phyloP scores from a whole-genome alignment of 2,797 vertebrate genomes.

The Lacerta agilis region DNA sequence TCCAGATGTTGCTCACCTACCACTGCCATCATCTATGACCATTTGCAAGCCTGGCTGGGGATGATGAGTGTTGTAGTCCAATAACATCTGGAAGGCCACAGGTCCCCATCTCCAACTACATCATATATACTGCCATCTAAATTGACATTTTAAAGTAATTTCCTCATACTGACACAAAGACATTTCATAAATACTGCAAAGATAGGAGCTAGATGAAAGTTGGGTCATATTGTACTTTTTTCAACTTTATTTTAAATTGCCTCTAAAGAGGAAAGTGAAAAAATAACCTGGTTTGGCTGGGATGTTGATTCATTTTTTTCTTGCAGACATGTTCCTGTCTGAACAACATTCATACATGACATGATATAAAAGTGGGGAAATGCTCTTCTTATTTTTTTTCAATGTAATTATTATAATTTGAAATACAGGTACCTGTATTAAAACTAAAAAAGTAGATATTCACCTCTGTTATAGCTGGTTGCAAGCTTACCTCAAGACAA shows the following conservation, averaged over 20 bases:
- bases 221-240: neutral
- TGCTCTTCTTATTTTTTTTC: too few relatives aligned
- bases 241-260: neutral
- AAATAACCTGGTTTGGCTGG: neutral
- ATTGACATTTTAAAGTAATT: neutral
- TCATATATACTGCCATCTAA: neutral
- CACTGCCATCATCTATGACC: too few relatives aligned
- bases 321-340: neutral
- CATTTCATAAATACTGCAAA: neutral
- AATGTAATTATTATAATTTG: too few relatives aligned
- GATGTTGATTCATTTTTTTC: neutral
- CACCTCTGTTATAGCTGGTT: too few relatives aligned
- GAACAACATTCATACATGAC: constrained; percentile 5
- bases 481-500: too few relatives aligned
- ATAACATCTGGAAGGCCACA: neutral
- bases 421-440: too few relatives aligned
- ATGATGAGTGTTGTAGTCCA: too few relatives aligned
- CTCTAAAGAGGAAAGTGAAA: neutral
- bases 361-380: neutral
- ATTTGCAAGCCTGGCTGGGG: too few relatives aligned
- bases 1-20: too few relatives aligned
- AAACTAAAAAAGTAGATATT: too few relatives aligned
- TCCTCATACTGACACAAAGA: neutral
- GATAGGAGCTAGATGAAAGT: neutral
- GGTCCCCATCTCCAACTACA: neutral